phyloP scores from a whole-genome alignment of 2,113 vertebrate species.

The Theristicus caerulescens region DNA sequence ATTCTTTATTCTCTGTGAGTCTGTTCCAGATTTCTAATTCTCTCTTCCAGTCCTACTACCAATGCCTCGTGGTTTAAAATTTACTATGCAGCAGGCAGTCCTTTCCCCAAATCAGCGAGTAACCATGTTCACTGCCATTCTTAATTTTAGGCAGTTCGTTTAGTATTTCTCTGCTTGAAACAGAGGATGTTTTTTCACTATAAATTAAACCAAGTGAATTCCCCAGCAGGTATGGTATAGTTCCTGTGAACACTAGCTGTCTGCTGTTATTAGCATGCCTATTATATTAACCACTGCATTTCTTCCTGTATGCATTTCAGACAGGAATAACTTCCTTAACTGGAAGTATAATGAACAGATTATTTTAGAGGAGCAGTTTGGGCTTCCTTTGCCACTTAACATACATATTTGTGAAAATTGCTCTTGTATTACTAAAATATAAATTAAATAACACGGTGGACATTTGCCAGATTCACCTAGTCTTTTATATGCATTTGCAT shows the following conservation, averaged over 20 bases:
- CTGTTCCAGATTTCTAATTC: background rate
- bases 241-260: background rate
- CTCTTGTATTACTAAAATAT: background rate
- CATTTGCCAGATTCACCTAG: background rate
- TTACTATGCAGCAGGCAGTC: background rate
- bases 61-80: background rate
- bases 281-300: background rate
- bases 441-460: background rate
- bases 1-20: background rate
- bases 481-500: background rate
- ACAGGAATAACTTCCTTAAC: background rate
- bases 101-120: background rate
- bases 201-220: slow-evolving; percentile 24
- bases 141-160: slow-evolving; percentile 21
- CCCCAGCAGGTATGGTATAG: background rate
- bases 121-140: background rate
- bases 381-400: background rate
- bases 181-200: background rate
- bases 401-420: background rate
- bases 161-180: slow-evolving; percentile 30
- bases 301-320: background rate
- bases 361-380: background rate
- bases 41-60: background rate
- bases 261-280: background rate
- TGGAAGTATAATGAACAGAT: background rate